A percentile compares a stretch with the other conserved stretches of the same genome.
Evolutionary conservation across 2,113 vertebrate genomes (phyloP).

Genomic region (Rafetus swinhoei): DNA sequence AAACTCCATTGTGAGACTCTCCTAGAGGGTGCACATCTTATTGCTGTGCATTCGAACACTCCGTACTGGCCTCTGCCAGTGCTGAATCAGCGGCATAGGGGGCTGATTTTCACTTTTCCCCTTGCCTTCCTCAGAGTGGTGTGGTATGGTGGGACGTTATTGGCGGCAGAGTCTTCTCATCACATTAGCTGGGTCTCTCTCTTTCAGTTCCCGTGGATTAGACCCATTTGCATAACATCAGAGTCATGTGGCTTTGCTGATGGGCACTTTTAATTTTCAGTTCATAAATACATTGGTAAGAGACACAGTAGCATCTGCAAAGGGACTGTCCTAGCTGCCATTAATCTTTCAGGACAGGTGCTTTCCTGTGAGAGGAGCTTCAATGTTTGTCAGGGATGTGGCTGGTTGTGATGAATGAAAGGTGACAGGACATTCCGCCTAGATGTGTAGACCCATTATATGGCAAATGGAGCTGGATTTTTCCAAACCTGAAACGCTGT

Average conservation of each 20-base stretch:
- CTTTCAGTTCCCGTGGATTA: not conserved
- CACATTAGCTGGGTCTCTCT: not conserved
- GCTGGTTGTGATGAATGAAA: not conserved
- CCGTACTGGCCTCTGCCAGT: not conserved
- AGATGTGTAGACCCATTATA: not conserved
- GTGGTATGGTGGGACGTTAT: not conserved
- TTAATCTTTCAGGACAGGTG: not conserved
- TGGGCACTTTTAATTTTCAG: not conserved
- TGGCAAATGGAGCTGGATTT: not conserved
- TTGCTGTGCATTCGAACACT: not conserved
- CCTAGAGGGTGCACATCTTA: conserved; percentile 2
- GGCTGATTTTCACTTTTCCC: not conserved
- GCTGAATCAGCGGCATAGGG: not conserved
- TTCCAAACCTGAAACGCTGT: too few relatives aligned
- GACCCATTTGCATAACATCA: not conserved
- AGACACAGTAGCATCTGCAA: not conserved
- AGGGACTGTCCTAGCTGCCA: not conserved
- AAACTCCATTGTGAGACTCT: not conserved
- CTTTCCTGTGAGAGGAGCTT: not conserved
- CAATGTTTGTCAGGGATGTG: not conserved
- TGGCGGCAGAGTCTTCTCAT: not conserved
- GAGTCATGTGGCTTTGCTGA: not conserved
- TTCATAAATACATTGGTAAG: not conserved
- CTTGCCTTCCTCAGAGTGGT: not conserved
- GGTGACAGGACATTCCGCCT: not conserved